Percentiles rank a stretch among this genome's conserved stretches.
Evolutionary conservation across 2,113 vertebrate genomes (phyloP).

Genomic region (Notarius quadriscutis): DNA sequence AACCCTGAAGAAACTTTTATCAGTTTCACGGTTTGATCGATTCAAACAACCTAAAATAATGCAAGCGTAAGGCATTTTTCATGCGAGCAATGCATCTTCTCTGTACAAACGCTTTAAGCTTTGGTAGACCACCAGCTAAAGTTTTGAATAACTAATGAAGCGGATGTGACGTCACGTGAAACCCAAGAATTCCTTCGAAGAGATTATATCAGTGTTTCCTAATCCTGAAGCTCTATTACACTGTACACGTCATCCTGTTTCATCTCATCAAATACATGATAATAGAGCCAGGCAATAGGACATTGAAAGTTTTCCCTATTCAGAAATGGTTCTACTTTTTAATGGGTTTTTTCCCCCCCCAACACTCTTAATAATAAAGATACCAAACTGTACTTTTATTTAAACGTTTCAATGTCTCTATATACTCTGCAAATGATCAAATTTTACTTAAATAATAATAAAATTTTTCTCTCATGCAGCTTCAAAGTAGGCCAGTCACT

Average conservation of each 20-base stretch:
- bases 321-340: not conserved
- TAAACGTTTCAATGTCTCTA: not conserved
- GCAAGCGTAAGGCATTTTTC: too few relatives aligned
- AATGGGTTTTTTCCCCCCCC: not conserved
- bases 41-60: too few relatives aligned
- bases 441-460: not conserved
- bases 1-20: too few relatives aligned
- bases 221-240: not conserved
- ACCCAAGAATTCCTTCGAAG: too few relatives aligned
- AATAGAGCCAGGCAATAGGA: not conserved
- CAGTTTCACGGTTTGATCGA: too few relatives aligned
- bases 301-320: not conserved
- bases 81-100: too few relatives aligned
- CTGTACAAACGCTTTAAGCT: too few relatives aligned
- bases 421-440: not conserved
- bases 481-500: constrained; percentile 70
- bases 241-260: not conserved
- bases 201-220: too few relatives aligned
- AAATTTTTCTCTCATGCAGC: constrained; percentile 58
- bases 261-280: not conserved
- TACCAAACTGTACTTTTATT: not conserved
- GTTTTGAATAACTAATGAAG: too few relatives aligned
- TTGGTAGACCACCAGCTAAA: too few relatives aligned
- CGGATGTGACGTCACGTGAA: too few relatives aligned
- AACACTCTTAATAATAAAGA: not conserved